Base-by-base conservation (phyloP, 2,113 vertebrate species). In the Misgurnus anguillicaudatus region DNA sequence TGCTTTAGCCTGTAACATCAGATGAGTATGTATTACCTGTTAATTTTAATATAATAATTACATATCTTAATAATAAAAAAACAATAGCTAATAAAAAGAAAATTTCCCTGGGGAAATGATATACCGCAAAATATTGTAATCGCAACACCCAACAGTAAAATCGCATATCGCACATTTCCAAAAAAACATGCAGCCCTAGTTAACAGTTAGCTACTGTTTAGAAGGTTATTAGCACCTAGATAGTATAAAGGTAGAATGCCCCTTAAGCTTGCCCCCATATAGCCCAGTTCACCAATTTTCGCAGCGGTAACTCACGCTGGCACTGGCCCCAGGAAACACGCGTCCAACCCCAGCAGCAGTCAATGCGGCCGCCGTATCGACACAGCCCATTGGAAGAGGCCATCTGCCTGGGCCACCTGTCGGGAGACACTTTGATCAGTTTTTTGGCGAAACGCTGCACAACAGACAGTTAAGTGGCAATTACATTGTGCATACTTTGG, bases 341-440 rank as follows among this genome's bases (percentile, higher is more conserved):
- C 0, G 93, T 93, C 97, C 97, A 99, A 82, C 97, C 98, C 98
- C 97, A 99, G 93, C 98, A 99, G 95, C 98, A 99, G 91, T 97
- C 97, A 65, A 97, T 90, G 78, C 95, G 92, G 82, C 90, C 90
- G 4, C 96, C 98, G 31, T 96, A 99, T 0, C 93, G 96, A 83
- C 98, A 99, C 51, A 99, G 89, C 79, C 98, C 97, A 36, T 90
- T 81, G 8, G 96, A 93, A 0, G 95, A 93, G 55, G 92, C 89
- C 78, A 96, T 93, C 79, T 97, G 97, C 76, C 95, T 92, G 63
- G 95, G 94, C 97, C 97, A 99, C 95, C 97, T 99, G 91, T 78
- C 86, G 62, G 85, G 84, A 78, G 79, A 90, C 42, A 73, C 80
- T 81, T 85, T 39, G 65, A 85, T 87, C 78, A 89, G 83, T 55